Conservation (phyloP, 1,140 invertebrate species). For the Brachionus koreanus region DNA sequence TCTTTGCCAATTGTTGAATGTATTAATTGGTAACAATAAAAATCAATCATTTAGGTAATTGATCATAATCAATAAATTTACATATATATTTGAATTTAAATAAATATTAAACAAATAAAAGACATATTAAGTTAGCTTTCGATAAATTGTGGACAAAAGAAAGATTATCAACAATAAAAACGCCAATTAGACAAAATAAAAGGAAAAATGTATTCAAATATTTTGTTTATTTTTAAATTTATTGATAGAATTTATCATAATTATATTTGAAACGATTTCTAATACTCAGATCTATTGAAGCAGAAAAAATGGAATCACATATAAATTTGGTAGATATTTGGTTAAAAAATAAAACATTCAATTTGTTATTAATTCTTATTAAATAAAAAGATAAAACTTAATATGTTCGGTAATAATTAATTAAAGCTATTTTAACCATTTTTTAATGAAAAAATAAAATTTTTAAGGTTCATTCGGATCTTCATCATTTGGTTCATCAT, state of each 20-base stretch:
- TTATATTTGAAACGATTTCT: no score
- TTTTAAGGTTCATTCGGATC: not conserved
- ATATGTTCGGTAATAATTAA: not conserved
- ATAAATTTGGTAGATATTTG: not conserved
- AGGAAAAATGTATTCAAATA: not conserved
- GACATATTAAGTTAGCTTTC: no score
- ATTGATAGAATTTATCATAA: not conserved
- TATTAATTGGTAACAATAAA: not conserved
- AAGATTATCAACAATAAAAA: no score
- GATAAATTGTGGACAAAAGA: no score
- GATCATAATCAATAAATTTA: not conserved
- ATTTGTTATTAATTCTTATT: not conserved
- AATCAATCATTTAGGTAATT: not conserved
- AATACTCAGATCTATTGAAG: not conserved
- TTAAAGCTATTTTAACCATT: no score
- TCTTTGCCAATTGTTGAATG: not conserved
- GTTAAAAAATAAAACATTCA: not conserved
- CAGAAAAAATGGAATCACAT: not conserved
- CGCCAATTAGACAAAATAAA: not conserved
- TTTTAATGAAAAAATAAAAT: no score
- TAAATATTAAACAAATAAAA: not conserved
- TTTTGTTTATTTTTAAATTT: not conserved
- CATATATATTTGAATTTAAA: not conserved
- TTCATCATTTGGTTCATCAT: constrained; percentile 4
- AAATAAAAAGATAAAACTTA: not conserved